These are phyloP conservation scores for Drosophila hamatofila DNA, from an alignment of 2,888 invertebrate species.

Conservation along the genomic window DNA sequence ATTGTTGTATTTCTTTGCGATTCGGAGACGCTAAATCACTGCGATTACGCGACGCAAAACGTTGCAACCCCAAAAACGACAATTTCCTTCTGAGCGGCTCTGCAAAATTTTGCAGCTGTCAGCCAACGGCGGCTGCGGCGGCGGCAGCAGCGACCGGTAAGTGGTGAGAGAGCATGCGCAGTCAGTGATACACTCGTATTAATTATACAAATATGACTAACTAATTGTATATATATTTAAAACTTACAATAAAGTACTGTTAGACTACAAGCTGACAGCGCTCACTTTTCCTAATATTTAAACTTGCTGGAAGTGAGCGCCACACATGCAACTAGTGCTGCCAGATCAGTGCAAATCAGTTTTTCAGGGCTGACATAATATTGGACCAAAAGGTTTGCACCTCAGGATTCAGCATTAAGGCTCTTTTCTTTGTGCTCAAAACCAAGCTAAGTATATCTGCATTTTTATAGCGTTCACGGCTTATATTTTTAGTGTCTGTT, in stretches of 20 bases:
- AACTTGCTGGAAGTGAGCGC: constrained; percentile 6
- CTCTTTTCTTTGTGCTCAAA: constrained; percentile 80
- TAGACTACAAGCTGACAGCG: not conserved
- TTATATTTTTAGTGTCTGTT: constrained; percentile 39
- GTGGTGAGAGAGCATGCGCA: constrained; percentile 57
- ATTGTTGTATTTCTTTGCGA: constrained; percentile 24
- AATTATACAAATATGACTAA: not conserved
- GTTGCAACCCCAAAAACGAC: constrained; percentile 72
- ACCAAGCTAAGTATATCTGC: constrained; percentile 83
- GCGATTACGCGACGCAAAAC: constrained; percentile 59
- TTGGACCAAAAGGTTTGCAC: constrained; percentile 79
- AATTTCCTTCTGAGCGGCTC: constrained; percentile 60
- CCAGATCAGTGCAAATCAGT: constrained; percentile 27
- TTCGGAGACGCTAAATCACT: constrained; percentile 36
- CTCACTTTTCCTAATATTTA: not conserved
- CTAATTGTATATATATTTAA: not conserved
- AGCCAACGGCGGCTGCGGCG: constrained; percentile 15
- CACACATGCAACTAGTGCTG: not conserved
- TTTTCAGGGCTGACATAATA: constrained; percentile 78
- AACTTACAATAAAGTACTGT: not conserved
- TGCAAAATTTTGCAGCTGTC: constrained; percentile 55
- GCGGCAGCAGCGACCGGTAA: constrained; percentile 46
- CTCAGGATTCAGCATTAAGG: constrained; percentile 81
- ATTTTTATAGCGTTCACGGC: constrained; percentile 80
- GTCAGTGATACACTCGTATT: not conserved